Conservation (phyloP, 2,797 vertebrate genomes). For the Scolopax bukidnonensis region DNA sequence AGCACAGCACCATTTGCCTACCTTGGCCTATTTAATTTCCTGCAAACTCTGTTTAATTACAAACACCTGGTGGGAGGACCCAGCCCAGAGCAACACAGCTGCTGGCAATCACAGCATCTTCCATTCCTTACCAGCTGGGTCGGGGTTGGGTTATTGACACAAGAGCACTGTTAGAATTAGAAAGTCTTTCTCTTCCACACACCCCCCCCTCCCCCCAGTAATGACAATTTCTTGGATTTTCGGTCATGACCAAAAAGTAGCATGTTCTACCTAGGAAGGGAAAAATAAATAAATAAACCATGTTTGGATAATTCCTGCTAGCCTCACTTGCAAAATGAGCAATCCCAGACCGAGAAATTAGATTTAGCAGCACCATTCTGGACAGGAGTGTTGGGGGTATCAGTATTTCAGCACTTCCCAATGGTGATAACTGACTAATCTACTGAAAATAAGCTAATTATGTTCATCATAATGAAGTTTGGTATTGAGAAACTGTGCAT, state of each 20-base stretch:
- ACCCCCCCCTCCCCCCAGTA: neutral
- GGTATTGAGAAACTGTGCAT: neutral
- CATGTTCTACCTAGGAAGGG: neutral
- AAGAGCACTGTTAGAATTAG: neutral
- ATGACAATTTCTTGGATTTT: neutral
- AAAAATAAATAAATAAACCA: neutral
- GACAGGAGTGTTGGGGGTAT: slow-evolving; percentile 25
- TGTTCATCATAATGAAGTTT: neutral
- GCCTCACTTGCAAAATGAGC: slow-evolving; percentile 20
- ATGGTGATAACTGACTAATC: slow-evolving; percentile 32
- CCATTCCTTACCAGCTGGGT: neutral
- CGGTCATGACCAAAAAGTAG: neutral
- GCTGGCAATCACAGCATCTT: neutral
- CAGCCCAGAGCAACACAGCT: neutral
- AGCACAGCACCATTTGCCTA: neutral
- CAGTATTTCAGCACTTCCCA: slow-evolving; percentile 47
- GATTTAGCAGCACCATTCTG: slow-evolving; percentile 10
- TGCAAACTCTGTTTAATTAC: neutral
- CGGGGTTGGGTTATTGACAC: neutral
- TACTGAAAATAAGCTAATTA: slow-evolving; percentile 47
- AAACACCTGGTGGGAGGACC: neutral
- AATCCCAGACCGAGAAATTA: slow-evolving; percentile 23
- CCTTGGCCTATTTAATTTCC: neutral
- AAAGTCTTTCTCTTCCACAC: neutral
- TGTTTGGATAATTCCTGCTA: neutral